Conservation (phyloP, 2,797 vertebrate genomes). For the Cyprinodon diabolis region DNA sequence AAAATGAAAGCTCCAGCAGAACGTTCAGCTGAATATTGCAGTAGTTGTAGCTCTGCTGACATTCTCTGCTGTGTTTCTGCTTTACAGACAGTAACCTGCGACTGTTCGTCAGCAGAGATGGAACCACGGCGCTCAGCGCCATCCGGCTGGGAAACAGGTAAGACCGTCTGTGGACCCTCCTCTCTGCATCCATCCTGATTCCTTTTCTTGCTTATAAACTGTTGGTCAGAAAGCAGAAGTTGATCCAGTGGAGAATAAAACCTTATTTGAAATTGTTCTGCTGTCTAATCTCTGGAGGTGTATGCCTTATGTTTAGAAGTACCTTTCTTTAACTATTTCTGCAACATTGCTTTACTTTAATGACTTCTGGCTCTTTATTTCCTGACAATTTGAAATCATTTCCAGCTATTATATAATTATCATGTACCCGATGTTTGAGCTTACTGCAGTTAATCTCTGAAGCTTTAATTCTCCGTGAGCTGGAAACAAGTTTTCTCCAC, state of each 20-base stretch:
- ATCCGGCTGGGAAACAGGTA: slow-evolving; percentile 94
- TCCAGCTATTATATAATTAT: too few relatives aligned
- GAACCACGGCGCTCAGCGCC: slow-evolving; percentile 90
- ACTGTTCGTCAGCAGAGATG: slow-evolving; percentile 93
- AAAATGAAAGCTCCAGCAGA: too few relatives aligned
- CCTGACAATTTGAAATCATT: too few relatives aligned
- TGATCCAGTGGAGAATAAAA: neutral
- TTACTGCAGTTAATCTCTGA: too few relatives aligned
- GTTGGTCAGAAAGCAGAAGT: too few relatives aligned
- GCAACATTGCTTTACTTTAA: neutral
- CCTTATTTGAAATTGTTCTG: too few relatives aligned
- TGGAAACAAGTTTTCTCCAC: too few relatives aligned
- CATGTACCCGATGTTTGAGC: too few relatives aligned
- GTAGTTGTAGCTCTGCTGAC: neutral
- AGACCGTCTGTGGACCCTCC: slow-evolving; percentile 18
- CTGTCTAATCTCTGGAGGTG: too few relatives aligned
- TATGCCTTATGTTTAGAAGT: too few relatives aligned
- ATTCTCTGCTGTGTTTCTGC: neutral
- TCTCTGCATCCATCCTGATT: neutral
- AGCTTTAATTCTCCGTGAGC: too few relatives aligned
- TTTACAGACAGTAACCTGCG: slow-evolving; percentile 93
- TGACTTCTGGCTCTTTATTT: neutral
- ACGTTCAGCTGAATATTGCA: neutral
- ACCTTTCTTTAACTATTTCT: too few relatives aligned
- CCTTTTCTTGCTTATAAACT: neutral